Conservation (phyloP, 2,113 vertebrate species). For the Puffinus mauretanicus region DNA sequence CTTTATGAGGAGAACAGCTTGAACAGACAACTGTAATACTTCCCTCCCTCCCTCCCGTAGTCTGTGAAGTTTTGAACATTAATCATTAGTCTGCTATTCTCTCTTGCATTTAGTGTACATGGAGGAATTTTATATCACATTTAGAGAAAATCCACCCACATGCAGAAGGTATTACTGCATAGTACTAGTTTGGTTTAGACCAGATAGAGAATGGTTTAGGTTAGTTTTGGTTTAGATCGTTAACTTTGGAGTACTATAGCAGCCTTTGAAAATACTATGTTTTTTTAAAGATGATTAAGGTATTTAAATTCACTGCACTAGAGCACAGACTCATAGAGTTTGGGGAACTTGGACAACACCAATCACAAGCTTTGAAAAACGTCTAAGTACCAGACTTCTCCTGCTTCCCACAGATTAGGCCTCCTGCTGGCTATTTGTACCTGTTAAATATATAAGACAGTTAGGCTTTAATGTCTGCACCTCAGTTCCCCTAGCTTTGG, state of each 20-base stretch:
- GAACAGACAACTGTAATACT: neutral
- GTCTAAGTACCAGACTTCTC: neutral
- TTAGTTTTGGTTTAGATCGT: neutral
- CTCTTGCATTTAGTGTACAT: neutral
- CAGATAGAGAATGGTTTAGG: neutral
- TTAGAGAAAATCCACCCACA: neutral
- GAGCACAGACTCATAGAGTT: neutral
- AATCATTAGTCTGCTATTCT: neutral
- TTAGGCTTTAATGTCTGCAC: neutral
- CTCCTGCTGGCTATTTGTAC: constrained; percentile 15
- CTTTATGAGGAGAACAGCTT: neutral
- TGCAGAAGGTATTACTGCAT: neutral
- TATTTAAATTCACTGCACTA: neutral
- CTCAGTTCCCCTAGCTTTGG: constrained; percentile 24
- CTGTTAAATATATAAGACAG: neutral
- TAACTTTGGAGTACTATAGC: neutral
- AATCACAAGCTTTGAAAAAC: neutral
- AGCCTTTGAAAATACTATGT: neutral
- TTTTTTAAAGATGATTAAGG: neutral
- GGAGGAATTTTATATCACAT: neutral
- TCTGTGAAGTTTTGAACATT: neutral
- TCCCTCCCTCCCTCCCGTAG: neutral
- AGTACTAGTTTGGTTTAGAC: neutral
- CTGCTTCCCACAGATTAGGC: neutral
- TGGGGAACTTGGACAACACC: neutral